These are phyloP conservation scores for Alsophila aescularia DNA, from an alignment of 2,888 invertebrate species.

Conservation along the genomic window DNA sequence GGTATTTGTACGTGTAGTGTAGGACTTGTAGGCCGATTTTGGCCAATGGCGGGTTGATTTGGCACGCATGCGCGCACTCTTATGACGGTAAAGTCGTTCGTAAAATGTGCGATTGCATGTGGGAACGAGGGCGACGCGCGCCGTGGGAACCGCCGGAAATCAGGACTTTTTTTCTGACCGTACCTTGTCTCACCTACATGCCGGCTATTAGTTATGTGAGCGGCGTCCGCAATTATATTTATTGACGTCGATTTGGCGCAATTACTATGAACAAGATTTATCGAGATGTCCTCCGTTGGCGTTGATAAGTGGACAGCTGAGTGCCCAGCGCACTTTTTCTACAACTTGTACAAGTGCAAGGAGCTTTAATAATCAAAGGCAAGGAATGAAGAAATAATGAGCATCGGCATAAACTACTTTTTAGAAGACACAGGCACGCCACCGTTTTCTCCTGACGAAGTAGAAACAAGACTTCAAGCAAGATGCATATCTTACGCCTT, in stretches of 20 bases:
- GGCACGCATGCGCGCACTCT: slow-evolving; percentile 66
- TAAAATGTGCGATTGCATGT: slow-evolving; percentile 66
- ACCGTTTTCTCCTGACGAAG: too few species aligned
- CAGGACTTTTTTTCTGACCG: slow-evolving; percentile 59
- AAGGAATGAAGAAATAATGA: too few species aligned
- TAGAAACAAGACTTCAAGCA: too few species aligned
- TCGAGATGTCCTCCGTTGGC: slow-evolving; percentile 28
- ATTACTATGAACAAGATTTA: slow-evolving; percentile 32
- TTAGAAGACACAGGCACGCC: not conserved
- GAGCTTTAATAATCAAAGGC: too few species aligned
- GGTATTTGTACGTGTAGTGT: slow-evolving; percentile 52
- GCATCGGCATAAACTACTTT: too few species aligned
- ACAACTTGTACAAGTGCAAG: not conserved
- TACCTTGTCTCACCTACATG: slow-evolving; percentile 39
- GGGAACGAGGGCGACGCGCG: slow-evolving; percentile 70
- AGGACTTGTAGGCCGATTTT: slow-evolving; percentile 47
- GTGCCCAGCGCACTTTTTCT: slow-evolving; percentile 10
- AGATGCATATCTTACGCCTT: too few species aligned
- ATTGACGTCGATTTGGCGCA: slow-evolving; percentile 31
- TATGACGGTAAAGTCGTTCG: slow-evolving; percentile 65
- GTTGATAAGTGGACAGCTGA: slow-evolving; percentile 22
- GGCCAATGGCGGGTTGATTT: slow-evolving; percentile 67
- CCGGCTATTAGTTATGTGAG: slow-evolving; percentile 51
- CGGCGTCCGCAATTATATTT: slow-evolving; percentile 48
- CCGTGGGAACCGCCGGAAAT: slow-evolving; percentile 74